Base-by-base conservation (phyloP, 2,888 invertebrate genomes). In the Escarpia spicata region DNA sequence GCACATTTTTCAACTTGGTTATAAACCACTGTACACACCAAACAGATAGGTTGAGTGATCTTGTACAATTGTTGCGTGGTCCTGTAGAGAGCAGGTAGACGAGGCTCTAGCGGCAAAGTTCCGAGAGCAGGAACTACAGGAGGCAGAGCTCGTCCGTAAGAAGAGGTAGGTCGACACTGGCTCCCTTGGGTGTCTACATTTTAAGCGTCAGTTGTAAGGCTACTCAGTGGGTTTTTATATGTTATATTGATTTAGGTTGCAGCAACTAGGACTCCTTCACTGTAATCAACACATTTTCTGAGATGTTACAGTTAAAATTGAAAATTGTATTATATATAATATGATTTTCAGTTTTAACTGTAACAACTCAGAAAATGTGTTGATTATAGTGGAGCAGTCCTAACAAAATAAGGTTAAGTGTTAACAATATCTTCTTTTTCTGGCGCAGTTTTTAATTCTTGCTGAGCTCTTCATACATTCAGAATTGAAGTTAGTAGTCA, bases 61-160 rank as follows among this genome's bases (percentile, higher is more conserved):
- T 15, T 75, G 75, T 75, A 75, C 75, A 75, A 75, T 6, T 75
- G n/a, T 75, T 75, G 1, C 75, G 19, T 26, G 4, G 26, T 75
- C 60, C 15, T 26, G 26, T 75, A 75, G 75, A 26, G n/a, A 15
- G 26, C 75, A 75, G 0, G 75, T 26, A 26, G 75, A 75, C 2
- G 75, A 75, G 75, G 75, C 75, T 75, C 19, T 75, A n/a, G 75
- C 75, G 19, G 75, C 75, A 75, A 75, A 75, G 75, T 75, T 75
- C 75, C 75, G 75, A 19, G 75, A 75, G 75, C 75, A 75, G 75
- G 75, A 75, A 75, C 75, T 75, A 6, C 75, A 75, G 26, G 75
- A 75, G n/a, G 75, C 75, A 75, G 75, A 75, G 75, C 26, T 75
- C 19, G 75, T 75, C 26, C 75, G 75, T 26, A 75, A 75, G 75